These are phyloP conservation scores for Neogobius melanostomus DNA, from an alignment of 2,113 vertebrate genomes.

Conservation along the genomic window DNA sequence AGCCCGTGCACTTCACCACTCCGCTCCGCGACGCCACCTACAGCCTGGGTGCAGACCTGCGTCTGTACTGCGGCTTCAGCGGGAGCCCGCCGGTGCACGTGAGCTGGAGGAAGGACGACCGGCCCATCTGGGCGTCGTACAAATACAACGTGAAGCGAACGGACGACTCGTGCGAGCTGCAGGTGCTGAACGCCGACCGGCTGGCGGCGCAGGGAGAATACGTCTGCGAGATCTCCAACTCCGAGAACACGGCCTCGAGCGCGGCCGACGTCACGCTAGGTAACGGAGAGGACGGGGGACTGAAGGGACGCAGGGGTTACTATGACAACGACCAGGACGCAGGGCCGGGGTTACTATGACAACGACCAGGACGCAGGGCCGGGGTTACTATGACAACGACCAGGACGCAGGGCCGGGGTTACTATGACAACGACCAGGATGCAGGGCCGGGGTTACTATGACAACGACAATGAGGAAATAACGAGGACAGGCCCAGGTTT, in stretches of 20 bases:
- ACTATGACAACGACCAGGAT: not conserved
- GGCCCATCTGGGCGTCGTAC: conserved; percentile 77
- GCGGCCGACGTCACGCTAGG: conserved; percentile 43
- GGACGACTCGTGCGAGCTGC: conserved; percentile 78
- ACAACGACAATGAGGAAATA: no score
- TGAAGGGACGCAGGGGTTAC: not conserved
- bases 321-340: not conserved
- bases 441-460: not conserved
- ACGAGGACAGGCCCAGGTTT: no score
- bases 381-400: not conserved
- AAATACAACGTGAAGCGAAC: conserved; percentile 64
- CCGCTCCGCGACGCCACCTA: conserved; percentile 79
- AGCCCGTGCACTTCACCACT: conserved; percentile 52
- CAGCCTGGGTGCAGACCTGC: conserved; percentile 27
- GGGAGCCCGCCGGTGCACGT: conserved; percentile 81
- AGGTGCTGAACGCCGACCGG: conserved; percentile 79
- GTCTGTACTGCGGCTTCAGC: conserved; percentile 48
- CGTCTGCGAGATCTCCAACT: conserved; percentile 42
- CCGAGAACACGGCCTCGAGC: conserved; percentile 22
- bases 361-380: not conserved
- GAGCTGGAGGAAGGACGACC: conserved; percentile 85
- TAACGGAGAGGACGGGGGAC: conserved; percentile 21
- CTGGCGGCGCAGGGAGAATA: conserved; percentile 73
- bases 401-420: not conserved
- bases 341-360: not conserved